A percentile compares a stretch with the other conserved stretches of the same genome.
phyloP scores from a whole-genome alignment of 2,888 invertebrate species.

The Cerastoderma edule region DNA sequence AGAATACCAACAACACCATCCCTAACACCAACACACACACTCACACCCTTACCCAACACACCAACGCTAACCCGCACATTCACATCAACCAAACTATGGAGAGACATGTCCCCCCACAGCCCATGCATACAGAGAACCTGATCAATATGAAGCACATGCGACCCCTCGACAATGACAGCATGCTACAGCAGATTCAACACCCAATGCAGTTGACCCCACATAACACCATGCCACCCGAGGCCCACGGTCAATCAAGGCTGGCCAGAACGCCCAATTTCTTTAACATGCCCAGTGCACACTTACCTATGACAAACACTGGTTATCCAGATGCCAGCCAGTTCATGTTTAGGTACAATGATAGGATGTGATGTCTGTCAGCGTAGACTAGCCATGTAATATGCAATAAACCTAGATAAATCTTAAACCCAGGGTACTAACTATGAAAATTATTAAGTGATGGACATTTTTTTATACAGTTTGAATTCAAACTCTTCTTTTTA shows the following conservation, averaged over 20 bases:
- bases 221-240: slow-evolving; percentile 7
- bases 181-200: slow-evolving; percentile 7
- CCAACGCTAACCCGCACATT: not conserved
- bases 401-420: too few relatives aligned
- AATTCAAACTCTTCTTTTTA: too few relatives aligned
- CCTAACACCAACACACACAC: not conserved
- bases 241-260: slow-evolving; percentile 4
- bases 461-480: too few relatives aligned
- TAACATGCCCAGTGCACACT: slow-evolving; percentile 2
- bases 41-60: too few relatives aligned
- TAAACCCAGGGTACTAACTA: too few relatives aligned
- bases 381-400: too few relatives aligned
- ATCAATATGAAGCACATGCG: slow-evolving; percentile 23
- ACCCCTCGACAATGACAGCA: slow-evolving; percentile 10
- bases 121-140: slow-evolving; percentile 1
- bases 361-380: too few relatives aligned
- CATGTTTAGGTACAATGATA: slow-evolving; percentile 23
- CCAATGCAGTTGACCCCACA: slow-evolving; percentile 11
- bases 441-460: too few relatives aligned
- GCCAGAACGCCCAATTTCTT: slow-evolving; percentile 9
- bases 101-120: not conserved
- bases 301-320: slow-evolving; percentile 8
- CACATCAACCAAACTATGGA: not conserved
- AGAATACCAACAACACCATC: not conserved
- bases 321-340: slow-evolving; percentile 8